phyloP scores from a whole-genome alignment of 2,888 invertebrate species.

The Drosophila trichaetosa region DNA sequence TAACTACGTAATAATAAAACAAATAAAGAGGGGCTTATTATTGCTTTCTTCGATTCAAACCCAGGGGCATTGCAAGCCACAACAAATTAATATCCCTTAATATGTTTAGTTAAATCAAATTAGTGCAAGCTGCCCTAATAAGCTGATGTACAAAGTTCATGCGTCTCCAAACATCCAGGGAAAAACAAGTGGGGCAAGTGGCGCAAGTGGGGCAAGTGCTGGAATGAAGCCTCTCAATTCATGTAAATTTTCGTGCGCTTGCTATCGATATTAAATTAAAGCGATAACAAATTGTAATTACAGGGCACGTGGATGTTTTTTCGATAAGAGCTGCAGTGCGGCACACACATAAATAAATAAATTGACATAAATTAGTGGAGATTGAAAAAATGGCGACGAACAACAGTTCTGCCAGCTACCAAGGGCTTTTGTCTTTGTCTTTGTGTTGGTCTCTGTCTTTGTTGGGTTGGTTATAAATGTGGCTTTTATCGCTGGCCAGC shows the following conservation, averaged over 20 bases:
- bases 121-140: slow-evolving; percentile 13
- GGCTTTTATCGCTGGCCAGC: slow-evolving; percentile 42
- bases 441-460: slow-evolving; percentile 19
- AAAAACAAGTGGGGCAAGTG: slow-evolving; percentile 24
- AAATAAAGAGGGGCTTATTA: background rate
- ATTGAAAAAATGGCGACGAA: slow-evolving; percentile 64
- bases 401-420: slow-evolving; percentile 6
- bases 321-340: slow-evolving; percentile 31
- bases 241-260: slow-evolving; percentile 22
- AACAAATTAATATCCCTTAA: slow-evolving; percentile 1
- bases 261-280: slow-evolving; percentile 71
- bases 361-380: slow-evolving; percentile 79
- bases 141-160: background rate
- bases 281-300: slow-evolving; percentile 81
- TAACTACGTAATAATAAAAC: background rate
- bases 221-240: background rate
- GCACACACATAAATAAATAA: slow-evolving; percentile 68
- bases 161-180: slow-evolving; percentile 14
- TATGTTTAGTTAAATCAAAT: slow-evolving; percentile 17
- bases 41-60: background rate
- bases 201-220: slow-evolving; percentile 10
- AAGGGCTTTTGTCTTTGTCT: slow-evolving; percentile 15
- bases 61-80: background rate
- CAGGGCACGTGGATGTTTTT: slow-evolving; percentile 55
- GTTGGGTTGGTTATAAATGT: slow-evolving; percentile 57